These are phyloP conservation scores for Hypsopygia costalis DNA, from an alignment of 2,888 invertebrate genomes.

Conservation along the genomic window DNA sequence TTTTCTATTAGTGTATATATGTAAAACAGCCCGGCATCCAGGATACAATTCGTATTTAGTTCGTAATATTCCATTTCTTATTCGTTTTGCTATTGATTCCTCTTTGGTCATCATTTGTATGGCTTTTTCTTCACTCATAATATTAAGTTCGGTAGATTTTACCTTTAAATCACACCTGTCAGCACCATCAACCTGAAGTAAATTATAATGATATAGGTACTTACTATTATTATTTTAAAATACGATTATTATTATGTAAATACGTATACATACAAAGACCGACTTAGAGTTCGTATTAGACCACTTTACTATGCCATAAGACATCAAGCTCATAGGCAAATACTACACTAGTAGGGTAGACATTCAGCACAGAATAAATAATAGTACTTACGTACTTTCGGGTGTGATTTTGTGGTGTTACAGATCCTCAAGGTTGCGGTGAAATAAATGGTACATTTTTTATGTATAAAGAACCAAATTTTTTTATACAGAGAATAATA, in stretches of 20 bases:
- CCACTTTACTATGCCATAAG: too few relatives aligned
- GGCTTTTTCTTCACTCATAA: slow-evolving; percentile 49
- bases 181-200: slow-evolving; percentile 63
- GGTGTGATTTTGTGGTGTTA: too few relatives aligned
- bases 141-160: slow-evolving; percentile 46
- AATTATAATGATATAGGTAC: slow-evolving; percentile 13
- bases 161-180: slow-evolving; percentile 65
- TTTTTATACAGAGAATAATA: too few relatives aligned
- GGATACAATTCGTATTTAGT: slow-evolving; percentile 63
- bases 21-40: slow-evolving; percentile 61
- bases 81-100: slow-evolving; percentile 44
- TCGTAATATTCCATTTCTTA: slow-evolving; percentile 46
- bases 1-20: slow-evolving; percentile 53
- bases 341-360: too few relatives aligned
- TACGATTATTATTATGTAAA: background rate
- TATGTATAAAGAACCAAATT: too few relatives aligned
- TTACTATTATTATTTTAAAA: slow-evolving; percentile 3
- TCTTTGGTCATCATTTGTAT: slow-evolving; percentile 56
- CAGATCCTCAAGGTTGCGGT: too few relatives aligned
- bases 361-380: too few relatives aligned
- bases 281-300: too few relatives aligned
- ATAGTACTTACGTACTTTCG: too few relatives aligned
- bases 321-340: too few relatives aligned
- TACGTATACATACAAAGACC: too few relatives aligned
- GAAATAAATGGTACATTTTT: too few relatives aligned